Base-by-base conservation (phyloP, 2,888 invertebrate genomes). In the Atethmia centrago region DNA sequence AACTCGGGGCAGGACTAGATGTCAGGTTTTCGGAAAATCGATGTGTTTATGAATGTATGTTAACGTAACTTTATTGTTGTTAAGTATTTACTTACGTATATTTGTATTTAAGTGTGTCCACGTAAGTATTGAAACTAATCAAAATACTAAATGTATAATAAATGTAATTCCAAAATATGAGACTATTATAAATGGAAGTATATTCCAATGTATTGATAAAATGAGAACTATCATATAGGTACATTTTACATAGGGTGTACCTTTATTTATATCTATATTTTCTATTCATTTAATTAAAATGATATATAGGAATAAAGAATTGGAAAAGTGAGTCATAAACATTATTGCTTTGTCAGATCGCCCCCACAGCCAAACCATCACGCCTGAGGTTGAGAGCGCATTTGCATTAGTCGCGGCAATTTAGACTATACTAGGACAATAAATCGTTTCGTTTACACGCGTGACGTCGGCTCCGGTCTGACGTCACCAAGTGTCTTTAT, bases 391-490 rank as follows among this genome's bases (percentile, higher is more conserved):
- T 82, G 78, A 87, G 73, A 80, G 75, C 71, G 85, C 86, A 83
- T 84, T 88, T 90, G 92, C 90, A 92, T 90, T 84, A 88, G 91
- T 90, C 92, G 92, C 93, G 92, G 91, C 92, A 94, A 90, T 92
- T 93, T 95, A 95, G 95, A 95, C 95, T 95, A 90, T 94, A 95
- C 93, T 95, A 94, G 93, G 96, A 96, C 96, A 96, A 96, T 96
- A 96, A 93, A 90, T 88, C 82, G 88, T 90, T 90, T 93, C 91
- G 92, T 90, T 93, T 91, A 93, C 93, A 92, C 90, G 85, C 87
- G 85, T 89, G 90, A 89, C 89, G 90, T 83, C 78, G 79, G 42
- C 81, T 77, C 66, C 36, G 69, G 61, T 66, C 75, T 77, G 76
- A 78, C 83, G 87, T 87, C 79, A 87, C 81, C 63, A 75, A 83